These are phyloP conservation scores for Gnathonemus echidnorhynchus DNA, from an alignment of 2,113 vertebrate genomes.

Conservation along the genomic window DNA sequence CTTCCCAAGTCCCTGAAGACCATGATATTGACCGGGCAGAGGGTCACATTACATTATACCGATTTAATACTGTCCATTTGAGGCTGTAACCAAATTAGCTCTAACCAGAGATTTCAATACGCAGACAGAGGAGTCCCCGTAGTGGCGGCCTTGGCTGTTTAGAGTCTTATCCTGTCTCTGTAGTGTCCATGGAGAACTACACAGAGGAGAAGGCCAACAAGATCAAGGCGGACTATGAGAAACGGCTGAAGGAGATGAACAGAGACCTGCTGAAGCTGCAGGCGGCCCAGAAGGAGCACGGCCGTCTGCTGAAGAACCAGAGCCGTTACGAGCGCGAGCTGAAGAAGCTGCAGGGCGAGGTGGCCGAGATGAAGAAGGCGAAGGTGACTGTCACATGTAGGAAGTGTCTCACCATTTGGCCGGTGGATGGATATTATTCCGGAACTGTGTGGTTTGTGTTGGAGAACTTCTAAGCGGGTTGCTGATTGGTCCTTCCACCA, in stretches of 20 bases:
- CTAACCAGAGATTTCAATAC: not conserved
- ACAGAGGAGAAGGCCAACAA: conserved; percentile 90
- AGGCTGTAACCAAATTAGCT: not conserved
- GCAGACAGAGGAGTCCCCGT: not conserved
- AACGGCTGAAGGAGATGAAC: conserved; percentile 94
- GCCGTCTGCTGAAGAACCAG: conserved; percentile 91
- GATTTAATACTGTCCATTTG: not conserved
- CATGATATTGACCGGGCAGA: not conserved
- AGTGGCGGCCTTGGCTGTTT: not conserved
- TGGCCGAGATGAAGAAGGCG: conserved; percentile 95
- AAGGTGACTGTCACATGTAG: conserved; percentile 59
- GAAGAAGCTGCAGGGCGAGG: conserved; percentile 84
- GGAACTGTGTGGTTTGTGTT: not conserved
- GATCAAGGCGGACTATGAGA: conserved; percentile 91
- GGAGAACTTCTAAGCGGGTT: not conserved
- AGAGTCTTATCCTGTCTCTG: not conserved
- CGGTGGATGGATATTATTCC: not conserved
- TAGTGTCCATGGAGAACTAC: conserved; percentile 91
- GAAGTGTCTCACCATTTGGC: no score
- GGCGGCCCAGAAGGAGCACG: conserved; percentile 87
- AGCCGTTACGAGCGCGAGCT: conserved; percentile 85
- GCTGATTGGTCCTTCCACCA: not conserved
- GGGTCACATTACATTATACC: not conserved
- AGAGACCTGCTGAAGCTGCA: conserved; percentile 89
- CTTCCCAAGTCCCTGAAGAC: not conserved